Conservation (phyloP, 2,113 vertebrate genomes). For the Pampusana beccarii region DNA sequence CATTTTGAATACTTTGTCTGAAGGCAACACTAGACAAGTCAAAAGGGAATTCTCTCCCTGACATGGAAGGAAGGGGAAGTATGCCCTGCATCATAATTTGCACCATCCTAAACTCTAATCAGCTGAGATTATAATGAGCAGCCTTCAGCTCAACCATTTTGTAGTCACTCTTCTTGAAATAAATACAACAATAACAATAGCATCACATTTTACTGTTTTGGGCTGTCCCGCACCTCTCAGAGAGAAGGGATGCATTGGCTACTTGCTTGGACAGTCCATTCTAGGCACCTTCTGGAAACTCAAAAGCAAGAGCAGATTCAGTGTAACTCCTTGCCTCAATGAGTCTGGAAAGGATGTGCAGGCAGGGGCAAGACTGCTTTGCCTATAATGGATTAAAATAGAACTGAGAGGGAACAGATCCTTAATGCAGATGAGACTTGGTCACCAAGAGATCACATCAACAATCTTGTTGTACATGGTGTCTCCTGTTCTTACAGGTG, state of each 20-base stretch:
- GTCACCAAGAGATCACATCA: not conserved
- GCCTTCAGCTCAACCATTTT: not conserved
- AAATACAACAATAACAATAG: not conserved
- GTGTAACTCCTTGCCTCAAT: not conserved
- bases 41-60: not conserved
- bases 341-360: not conserved
- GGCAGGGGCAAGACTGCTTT: not conserved
- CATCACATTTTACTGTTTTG: not conserved
- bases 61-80: not conserved
- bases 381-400: not conserved
- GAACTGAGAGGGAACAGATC: not conserved
- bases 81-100: not conserved
- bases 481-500: not conserved
- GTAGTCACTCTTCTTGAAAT: not conserved
- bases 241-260: not conserved
- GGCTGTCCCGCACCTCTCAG: not conserved
- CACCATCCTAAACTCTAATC: not conserved
- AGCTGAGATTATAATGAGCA: not conserved
- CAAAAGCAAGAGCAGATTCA: not conserved
- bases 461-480: rapidly evolving
- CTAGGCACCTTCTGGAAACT: not conserved
- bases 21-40: not conserved
- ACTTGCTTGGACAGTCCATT: not conserved
- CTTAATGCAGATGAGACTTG: not conserved
- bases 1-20: not conserved